These are phyloP conservation scores for Cantharis flavilabris DNA, from an alignment of 2,888 invertebrate species.

Conservation along the genomic window DNA sequence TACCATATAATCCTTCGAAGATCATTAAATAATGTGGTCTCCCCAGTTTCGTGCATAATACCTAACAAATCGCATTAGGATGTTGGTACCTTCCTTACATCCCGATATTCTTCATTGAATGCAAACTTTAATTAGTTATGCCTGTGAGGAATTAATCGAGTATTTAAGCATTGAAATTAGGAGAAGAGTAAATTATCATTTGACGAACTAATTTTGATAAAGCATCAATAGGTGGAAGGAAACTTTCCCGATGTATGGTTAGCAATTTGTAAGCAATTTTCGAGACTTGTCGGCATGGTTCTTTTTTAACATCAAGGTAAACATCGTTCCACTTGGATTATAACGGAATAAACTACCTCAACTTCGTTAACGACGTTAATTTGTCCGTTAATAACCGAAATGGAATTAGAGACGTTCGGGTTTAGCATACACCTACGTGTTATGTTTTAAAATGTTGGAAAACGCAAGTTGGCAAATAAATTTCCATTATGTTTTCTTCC, in stretches of 20 bases:
- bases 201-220: constrained; percentile 5
- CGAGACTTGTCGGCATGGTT: not conserved
- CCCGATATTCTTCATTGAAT: not conserved
- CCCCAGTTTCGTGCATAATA: not conserved
- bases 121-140: not conserved
- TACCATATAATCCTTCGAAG: too few species aligned
- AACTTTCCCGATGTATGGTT: not conserved
- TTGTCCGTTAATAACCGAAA: constrained; percentile 17
- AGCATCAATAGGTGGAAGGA: not conserved
- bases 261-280: constrained; percentile 3
- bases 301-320: not conserved
- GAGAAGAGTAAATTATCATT: constrained; percentile 6
- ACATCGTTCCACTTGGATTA: not conserved
- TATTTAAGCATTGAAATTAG: constrained; percentile 10
- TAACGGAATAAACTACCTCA: constrained; percentile 9
- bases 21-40: too few species aligned
- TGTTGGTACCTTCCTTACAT: not conserved
- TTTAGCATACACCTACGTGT: not conserved
- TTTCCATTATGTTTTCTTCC: not conserved
- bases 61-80: not conserved
- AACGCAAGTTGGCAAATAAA: not conserved
- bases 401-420: constrained; percentile 1
- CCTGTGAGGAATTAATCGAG: constrained; percentile 20
- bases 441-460: not conserved
- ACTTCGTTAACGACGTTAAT: constrained; percentile 19